Evolutionary conservation across 2,888 invertebrate genomes (phyloP).

Genomic region (Yponomeuta plumbellus): DNA sequence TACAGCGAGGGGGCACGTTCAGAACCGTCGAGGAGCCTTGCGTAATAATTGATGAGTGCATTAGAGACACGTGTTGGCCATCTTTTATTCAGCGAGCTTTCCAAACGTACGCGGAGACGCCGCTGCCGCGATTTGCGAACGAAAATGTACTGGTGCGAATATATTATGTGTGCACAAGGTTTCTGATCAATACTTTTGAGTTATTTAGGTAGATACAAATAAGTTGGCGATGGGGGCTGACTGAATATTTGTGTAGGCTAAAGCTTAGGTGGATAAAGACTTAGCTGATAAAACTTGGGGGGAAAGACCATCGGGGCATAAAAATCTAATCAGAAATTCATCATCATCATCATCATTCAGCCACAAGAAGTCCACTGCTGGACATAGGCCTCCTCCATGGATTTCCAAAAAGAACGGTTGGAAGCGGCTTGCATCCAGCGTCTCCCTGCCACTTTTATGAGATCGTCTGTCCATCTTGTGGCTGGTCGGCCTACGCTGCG

Average conservation of each 20-base stretch:
- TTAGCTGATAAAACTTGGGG: too few species aligned
- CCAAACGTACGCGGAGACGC: slow-evolving; percentile 19
- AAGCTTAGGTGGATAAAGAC: not conserved
- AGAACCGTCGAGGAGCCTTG: slow-evolving; percentile 23
- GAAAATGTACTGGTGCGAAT: not conserved
- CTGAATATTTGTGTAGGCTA: not conserved
- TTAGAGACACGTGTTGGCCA: slow-evolving; percentile 66
- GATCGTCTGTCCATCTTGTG: too few species aligned
- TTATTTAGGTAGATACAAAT: not conserved
- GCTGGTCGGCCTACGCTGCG: too few species aligned
- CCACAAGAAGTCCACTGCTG: too few species aligned
- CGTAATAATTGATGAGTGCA: slow-evolving; percentile 72
- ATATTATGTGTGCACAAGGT: not conserved
- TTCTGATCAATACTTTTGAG: not conserved
- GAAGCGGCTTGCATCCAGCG: too few species aligned
- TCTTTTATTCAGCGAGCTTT: slow-evolving; percentile 56
- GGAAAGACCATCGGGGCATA: too few species aligned
- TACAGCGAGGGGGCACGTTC: slow-evolving; percentile 19
- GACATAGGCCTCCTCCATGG: too few species aligned
- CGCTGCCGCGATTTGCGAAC: slow-evolving; percentile 10
- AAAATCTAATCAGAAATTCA: too few species aligned
- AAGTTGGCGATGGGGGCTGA: too few species aligned
- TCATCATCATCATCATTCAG: too few species aligned
- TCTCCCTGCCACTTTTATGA: too few species aligned
- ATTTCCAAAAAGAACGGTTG: too few species aligned